Evolutionary conservation across 2,888 invertebrate genomes (phyloP).

Genomic region (Philaethria dido): DNA sequence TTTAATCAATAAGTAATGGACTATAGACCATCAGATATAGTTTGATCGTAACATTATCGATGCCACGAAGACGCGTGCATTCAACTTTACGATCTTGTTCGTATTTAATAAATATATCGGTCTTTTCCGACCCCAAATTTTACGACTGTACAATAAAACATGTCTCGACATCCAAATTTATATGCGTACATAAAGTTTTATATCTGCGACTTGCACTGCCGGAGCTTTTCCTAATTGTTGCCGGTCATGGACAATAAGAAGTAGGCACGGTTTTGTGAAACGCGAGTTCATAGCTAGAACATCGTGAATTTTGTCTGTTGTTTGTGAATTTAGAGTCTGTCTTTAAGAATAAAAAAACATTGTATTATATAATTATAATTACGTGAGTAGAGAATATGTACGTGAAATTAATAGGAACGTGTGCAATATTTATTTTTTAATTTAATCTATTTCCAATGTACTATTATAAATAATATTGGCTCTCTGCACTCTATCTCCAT

Average conservation of each 20-base stretch:
- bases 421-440: too few relatives aligned
- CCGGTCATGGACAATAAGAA: constrained; percentile 71
- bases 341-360: not conserved
- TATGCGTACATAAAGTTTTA: constrained; percentile 84
- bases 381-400: not conserved
- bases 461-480: too few relatives aligned
- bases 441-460: too few relatives aligned
- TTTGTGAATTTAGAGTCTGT: constrained; percentile 34
- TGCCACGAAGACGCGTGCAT: constrained; percentile 77
- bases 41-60: constrained; percentile 71
- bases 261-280: constrained; percentile 59
- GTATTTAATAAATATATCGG: constrained; percentile 84
- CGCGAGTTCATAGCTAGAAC: constrained; percentile 49
- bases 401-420: too few relatives aligned
- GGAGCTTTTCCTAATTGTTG: constrained; percentile 79
- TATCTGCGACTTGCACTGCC: constrained; percentile 78
- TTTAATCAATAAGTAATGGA: constrained; percentile 48
- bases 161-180: constrained; percentile 83
- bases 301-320: constrained; percentile 36
- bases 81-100: constrained; percentile 79
- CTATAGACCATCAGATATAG: constrained; percentile 61
- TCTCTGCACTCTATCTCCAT: too few relatives aligned
- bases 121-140: constrained; percentile 81
- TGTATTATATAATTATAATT: not conserved
- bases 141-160: constrained; percentile 82